phyloP scores from a whole-genome alignment of 2,113 vertebrate species.

The Varanus komodoensis region DNA sequence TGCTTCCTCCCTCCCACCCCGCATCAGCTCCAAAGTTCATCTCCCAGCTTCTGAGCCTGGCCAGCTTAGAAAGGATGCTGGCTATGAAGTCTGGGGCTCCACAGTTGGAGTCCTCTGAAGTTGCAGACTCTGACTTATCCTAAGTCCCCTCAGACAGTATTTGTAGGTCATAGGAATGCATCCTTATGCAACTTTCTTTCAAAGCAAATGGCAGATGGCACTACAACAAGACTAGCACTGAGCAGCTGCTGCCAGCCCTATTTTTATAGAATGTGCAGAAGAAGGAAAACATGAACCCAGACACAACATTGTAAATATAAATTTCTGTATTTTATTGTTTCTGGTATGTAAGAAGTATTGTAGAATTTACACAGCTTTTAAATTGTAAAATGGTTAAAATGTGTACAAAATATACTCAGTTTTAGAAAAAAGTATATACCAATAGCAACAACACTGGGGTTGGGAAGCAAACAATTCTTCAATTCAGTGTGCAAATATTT shows the following conservation, averaged over 20 bases:
- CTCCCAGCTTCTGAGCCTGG: no score
- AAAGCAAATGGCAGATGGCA: background rate
- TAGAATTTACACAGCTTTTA: conserved; percentile 79
- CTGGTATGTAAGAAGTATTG: conserved; percentile 78
- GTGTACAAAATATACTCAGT: conserved; percentile 90
- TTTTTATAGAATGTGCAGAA: background rate
- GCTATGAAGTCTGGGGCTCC: no score
- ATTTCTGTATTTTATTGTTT: conserved; percentile 81
- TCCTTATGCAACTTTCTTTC: background rate
- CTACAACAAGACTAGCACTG: background rate
- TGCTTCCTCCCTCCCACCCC: no score
- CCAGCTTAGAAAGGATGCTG: no score
- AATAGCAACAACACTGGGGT: conserved; percentile 78
- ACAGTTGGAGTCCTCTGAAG: no score
- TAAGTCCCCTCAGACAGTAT: no score
- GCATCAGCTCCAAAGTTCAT: no score
- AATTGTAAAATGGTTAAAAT: conserved; percentile 87
- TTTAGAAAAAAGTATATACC: conserved; percentile 80
- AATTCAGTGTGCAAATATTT: conserved; percentile 98
- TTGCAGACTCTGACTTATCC: no score
- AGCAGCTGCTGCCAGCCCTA: background rate
- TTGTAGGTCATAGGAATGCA: background rate
- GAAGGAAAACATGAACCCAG: conserved; percentile 41
- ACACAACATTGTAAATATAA: conserved; percentile 73
- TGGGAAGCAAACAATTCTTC: conserved; percentile 85